A percentile compares a stretch with the other conserved stretches of the same genome.
These are phyloP conservation scores for Odontesthes bonariensis DNA, from an alignment of 2,113 vertebrate species.

Conservation along the genomic window DNA sequence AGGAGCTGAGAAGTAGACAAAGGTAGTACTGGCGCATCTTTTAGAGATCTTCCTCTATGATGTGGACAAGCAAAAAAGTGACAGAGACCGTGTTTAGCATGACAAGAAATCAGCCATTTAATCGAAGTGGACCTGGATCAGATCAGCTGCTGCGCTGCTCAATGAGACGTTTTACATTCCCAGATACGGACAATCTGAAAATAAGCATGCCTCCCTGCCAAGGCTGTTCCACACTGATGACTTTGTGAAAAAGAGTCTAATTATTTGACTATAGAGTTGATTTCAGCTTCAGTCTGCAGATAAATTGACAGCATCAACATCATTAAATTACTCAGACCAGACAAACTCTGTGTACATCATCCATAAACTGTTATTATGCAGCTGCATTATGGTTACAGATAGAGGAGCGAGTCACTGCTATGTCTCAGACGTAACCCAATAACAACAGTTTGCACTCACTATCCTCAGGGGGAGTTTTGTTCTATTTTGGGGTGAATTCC, in stretches of 20 bases:
- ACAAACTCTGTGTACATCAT: slow-evolving; percentile 25
- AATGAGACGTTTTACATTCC: background rate
- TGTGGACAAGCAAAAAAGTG: slow-evolving; percentile 16
- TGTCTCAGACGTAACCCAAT: slow-evolving; percentile 69
- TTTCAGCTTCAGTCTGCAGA: background rate
- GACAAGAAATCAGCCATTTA: background rate
- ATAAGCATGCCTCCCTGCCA: background rate
- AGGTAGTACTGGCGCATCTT: slow-evolving; percentile 51
- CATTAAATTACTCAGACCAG: slow-evolving; percentile 36
- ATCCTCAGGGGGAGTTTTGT: slow-evolving; percentile 69
- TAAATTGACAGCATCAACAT: slow-evolving; percentile 25
- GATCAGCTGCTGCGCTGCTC: background rate
- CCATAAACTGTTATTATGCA: slow-evolving; percentile 36
- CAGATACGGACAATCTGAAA: background rate
- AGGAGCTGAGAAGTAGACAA: slow-evolving; percentile 49
- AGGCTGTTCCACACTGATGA: background rate
- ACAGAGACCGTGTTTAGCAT: slow-evolving; percentile 18
- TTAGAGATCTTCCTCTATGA: slow-evolving; percentile 10
- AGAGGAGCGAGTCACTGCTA: slow-evolving; percentile 43
- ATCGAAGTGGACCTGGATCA: background rate
- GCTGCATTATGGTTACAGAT: slow-evolving; percentile 46
- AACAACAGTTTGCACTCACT: slow-evolving; percentile 68
- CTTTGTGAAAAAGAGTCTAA: slow-evolving; percentile 1
- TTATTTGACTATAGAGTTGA: slow-evolving; percentile 1
- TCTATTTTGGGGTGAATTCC: slow-evolving; percentile 78